These are phyloP conservation scores for Andricus curvator DNA, from an alignment of 2,888 invertebrate genomes.

Conservation along the genomic window DNA sequence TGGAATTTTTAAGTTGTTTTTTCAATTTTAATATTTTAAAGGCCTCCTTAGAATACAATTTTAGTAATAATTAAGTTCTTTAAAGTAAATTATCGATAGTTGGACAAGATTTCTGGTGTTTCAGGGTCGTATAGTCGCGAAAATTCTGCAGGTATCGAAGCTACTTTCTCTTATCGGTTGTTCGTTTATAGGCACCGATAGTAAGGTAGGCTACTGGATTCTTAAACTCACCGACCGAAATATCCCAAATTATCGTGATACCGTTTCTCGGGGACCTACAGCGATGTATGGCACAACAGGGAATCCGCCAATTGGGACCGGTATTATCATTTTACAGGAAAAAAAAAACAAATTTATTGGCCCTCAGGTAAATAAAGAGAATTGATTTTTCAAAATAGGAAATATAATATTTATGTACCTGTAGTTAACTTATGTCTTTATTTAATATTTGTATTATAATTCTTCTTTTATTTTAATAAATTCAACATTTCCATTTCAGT, in stretches of 20 bases:
- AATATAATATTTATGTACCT: background rate
- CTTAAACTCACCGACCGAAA: background rate
- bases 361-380: background rate
- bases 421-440: no score
- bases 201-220: background rate
- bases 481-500: no score
- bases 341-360: background rate
- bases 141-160: background rate
- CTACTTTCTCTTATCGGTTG: slow-evolving; percentile 3
- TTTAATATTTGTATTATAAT: no score
- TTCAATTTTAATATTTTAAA: no score
- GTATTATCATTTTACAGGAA: background rate
- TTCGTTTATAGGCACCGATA: background rate
- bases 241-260: background rate
- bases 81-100: no score
- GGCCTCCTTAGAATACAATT: no score
- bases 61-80: no score
- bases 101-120: background rate
- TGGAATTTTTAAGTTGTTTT: no score
- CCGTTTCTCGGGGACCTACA: background rate
- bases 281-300: background rate
- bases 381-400: background rate
- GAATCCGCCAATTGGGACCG: background rate
- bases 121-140: background rate
- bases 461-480: no score